Percentiles rank a stretch among this genome's conserved stretches.
These are phyloP conservation scores for Zaprionus nigranus DNA, from an alignment of 1,140 invertebrate species.

Conservation along the genomic window DNA sequence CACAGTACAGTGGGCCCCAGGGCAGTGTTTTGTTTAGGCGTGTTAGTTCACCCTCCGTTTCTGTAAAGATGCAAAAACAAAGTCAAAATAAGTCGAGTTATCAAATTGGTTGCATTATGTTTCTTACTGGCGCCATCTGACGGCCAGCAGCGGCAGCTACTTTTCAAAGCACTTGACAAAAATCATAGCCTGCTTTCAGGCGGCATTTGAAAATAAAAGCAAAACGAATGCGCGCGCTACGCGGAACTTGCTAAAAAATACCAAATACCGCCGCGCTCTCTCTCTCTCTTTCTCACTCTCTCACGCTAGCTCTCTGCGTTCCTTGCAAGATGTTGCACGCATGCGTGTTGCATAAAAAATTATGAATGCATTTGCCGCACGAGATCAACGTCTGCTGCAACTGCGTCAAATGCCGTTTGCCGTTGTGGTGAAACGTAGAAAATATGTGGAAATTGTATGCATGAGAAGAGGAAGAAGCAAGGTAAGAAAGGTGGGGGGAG, in stretches of 20 bases:
- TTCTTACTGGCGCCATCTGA: conserved; percentile 45
- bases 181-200: conserved; percentile 50
- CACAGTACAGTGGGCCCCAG: conserved; percentile 95
- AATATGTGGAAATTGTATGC: conserved; percentile 62
- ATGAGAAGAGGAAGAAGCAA: conserved; percentile 32
- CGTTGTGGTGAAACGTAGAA: conserved; percentile 21
- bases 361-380: conserved; percentile 50
- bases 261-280: not conserved
- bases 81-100: not conserved
- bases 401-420: conserved; percentile 45
- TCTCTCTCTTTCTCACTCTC: not conserved
- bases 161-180: conserved; percentile 3
- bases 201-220: conserved; percentile 7
- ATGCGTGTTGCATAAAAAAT: conserved; percentile 54
- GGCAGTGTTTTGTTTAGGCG: conserved; percentile 84
- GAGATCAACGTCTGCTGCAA: conserved; percentile 28
- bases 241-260: conserved; percentile 10
- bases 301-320: not conserved
- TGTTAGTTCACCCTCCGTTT: conserved; percentile 80
- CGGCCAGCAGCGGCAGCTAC: not conserved
- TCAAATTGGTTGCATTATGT: not conserved
- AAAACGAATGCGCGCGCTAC: conserved; percentile 20
- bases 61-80: conserved; percentile 49
- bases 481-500: conserved; percentile 10
- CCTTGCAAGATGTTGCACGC: conserved; percentile 21